A percentile compares a stretch with the other conserved stretches of the same genome.
These are phyloP conservation scores for Eilema griseolum DNA, from an alignment of 2,888 invertebrate species.

Conservation along the genomic window DNA sequence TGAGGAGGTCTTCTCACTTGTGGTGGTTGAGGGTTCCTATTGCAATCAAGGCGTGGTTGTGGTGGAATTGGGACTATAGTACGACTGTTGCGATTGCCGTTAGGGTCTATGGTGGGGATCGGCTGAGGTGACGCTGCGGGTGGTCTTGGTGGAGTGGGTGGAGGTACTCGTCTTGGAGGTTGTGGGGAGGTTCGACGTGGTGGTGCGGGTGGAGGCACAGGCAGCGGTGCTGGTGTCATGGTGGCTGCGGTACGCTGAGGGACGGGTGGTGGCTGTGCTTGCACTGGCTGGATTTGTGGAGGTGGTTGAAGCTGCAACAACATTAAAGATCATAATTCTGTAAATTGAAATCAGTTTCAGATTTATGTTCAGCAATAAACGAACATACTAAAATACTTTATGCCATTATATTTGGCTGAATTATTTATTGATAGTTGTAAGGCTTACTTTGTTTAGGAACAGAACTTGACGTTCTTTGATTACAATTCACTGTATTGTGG, in stretches of 20 bases:
- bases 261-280: slow-evolving; percentile 51
- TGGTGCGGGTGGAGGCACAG: slow-evolving; percentile 75
- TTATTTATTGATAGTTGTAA: not conserved
- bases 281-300: slow-evolving; percentile 72
- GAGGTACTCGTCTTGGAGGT: slow-evolving; percentile 79
- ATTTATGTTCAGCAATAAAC: not conserved
- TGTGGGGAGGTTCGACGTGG: slow-evolving; percentile 72
- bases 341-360: not conserved
- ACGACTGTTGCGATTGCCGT: slow-evolving; percentile 71
- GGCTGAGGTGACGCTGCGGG: slow-evolving; percentile 32
- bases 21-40: slow-evolving; percentile 75
- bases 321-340: not conserved
- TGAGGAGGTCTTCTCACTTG: slow-evolving; percentile 70
- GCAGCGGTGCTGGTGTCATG: slow-evolving; percentile 61
- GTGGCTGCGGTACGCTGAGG: slow-evolving; percentile 4
- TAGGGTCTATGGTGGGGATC: slow-evolving; percentile 67
- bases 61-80: slow-evolving; percentile 58
- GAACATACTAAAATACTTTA: not conserved
- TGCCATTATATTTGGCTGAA: not conserved
- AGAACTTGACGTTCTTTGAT: not conserved
- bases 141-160: slow-evolving; percentile 76
- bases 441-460: not conserved
- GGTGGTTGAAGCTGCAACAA: slow-evolving; percentile 68
- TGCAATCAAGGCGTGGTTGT: slow-evolving; percentile 73
- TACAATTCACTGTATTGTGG: not conserved